These are phyloP conservation scores for Nyctibius bracteatus DNA, from an alignment of 2,113 vertebrate species.

Conservation along the genomic window DNA sequence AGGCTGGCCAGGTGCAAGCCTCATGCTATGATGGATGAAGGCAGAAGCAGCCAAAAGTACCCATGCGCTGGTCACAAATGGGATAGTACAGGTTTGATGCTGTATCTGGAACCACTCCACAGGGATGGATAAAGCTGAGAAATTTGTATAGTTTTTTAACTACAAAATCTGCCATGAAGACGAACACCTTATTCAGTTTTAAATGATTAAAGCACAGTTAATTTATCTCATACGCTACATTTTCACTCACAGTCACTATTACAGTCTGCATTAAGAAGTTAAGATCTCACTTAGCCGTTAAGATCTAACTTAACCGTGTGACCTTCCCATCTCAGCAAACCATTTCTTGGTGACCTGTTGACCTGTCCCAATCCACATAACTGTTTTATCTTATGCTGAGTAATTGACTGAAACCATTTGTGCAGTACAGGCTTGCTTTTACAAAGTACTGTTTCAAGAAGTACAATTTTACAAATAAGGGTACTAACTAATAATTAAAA, in stretches of 20 bases:
- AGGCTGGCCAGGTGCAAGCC: neutral
- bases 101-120: neutral
- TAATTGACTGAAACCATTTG: neutral
- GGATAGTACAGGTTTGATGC: neutral
- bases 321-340: neutral
- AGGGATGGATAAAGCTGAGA: neutral
- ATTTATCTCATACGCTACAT: neutral
- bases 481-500: neutral
- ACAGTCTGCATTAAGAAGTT: neutral
- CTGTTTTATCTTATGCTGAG: neutral
- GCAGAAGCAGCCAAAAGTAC: neutral
- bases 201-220: neutral
- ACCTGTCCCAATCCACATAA: neutral
- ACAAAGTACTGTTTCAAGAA: neutral
- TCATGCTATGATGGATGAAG: neutral
- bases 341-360: neutral
- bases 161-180: neutral
- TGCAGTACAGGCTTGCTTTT: neutral
- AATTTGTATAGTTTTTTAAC: neutral
- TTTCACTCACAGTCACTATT: neutral
- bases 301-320: neutral
- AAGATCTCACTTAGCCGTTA: neutral
- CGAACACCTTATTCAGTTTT: neutral
- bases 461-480: neutral
- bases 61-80: rapidly evolving